Percentiles rank a stretch among this genome's conserved stretches.
Conservation (phyloP, 2,113 vertebrate species). For the Ctenomys sociabilis region DNA sequence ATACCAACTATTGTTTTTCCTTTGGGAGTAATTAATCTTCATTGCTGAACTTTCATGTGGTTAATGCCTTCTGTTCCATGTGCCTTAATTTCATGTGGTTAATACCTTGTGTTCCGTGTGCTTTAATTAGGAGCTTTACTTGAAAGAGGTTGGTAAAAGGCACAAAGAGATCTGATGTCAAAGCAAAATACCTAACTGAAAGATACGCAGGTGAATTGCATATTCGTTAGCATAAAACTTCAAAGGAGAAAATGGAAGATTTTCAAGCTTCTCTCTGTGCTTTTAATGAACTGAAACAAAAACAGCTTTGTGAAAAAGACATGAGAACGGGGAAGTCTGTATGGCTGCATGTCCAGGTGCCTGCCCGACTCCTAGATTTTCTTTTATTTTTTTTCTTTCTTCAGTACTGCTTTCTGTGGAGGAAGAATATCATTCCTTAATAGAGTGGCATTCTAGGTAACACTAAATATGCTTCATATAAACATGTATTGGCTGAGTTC, state of each 20-base stretch:
- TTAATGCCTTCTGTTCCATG: too few species aligned
- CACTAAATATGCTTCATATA: slow-evolving; percentile 65
- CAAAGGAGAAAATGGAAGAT: slow-evolving; percentile 47
- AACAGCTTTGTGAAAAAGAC: slow-evolving; percentile 27
- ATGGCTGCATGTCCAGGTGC: not conserved
- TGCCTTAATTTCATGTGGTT: too few species aligned
- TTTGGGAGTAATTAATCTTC: slow-evolving; percentile 57
- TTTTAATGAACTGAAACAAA: not conserved
- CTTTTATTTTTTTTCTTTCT: not conserved
- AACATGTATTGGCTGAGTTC: slow-evolving; percentile 19
- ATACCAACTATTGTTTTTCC: slow-evolving; percentile 43
- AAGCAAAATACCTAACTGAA: slow-evolving; percentile 46
- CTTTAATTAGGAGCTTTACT: slow-evolving; percentile 27
- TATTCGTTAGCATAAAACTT: slow-evolving; percentile 31
- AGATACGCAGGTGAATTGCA: not conserved
- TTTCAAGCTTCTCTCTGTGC: not conserved
- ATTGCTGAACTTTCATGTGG: not conserved
- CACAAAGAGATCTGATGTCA: slow-evolving; percentile 41
- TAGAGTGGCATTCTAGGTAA: slow-evolving; percentile 1
- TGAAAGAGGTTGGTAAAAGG: slow-evolving; percentile 30
- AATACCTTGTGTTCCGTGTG: too few species aligned
- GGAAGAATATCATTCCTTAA: slow-evolving; percentile 31
- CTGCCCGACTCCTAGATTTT: not conserved
- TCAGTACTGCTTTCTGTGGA: not conserved
- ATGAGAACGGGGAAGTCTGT: not conserved